Base-by-base conservation (phyloP, 2,888 invertebrate genomes). In the Diarsia dahlii region DNA sequence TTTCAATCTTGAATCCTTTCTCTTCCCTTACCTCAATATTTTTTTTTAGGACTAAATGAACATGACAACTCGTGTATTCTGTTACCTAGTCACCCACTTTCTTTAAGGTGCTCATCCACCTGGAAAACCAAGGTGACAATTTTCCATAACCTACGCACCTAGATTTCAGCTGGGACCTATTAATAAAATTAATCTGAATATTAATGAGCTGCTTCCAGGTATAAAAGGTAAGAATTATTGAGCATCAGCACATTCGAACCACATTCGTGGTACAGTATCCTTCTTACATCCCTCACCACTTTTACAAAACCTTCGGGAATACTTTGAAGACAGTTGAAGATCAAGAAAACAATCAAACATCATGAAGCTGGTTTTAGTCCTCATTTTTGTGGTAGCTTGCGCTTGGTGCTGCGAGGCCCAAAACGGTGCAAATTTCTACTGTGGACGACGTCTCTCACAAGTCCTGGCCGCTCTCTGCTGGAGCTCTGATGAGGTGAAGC, bases 341-440 rank as follows among this genome's bases (percentile, higher is more conserved):
- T 58, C 48, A 6, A 54, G 20, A 6, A 50, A 68, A 34, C 54
- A 39, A 34, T 13, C 39, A 60, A 23, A 48, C 66, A 71, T n/a
- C 23, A 82, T 82, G 82, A 82, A 82, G 52, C 39, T 82, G n/a
- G 39, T 28, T 39, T 50, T 82, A 79, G 63, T 82, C 23, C 63
- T 82, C 2, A 20, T 79, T 23, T 1, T 82, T 20, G 28, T 73
- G 18, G 68, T 78, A 20, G 72, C 71, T 0, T 65, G 72, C 46
- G 48, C 45, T 60, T 76, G 75, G 73, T 79, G 70, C 60, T 75
- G 65, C 0, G 76, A 63, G 65, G 80, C 78, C n/a, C 67, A 71
- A 18, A 65, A 60, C 12, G 66, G 74, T 34, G 83, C 76, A 0
- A 73, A 60, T 20, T 71, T 70, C 23, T 86, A 82, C 56, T 86